Percentiles rank a stretch among this genome's conserved stretches.
Evolutionary conservation across 2,888 invertebrate genomes (phyloP).

Genomic region (Eretmocerus hayati): DNA sequence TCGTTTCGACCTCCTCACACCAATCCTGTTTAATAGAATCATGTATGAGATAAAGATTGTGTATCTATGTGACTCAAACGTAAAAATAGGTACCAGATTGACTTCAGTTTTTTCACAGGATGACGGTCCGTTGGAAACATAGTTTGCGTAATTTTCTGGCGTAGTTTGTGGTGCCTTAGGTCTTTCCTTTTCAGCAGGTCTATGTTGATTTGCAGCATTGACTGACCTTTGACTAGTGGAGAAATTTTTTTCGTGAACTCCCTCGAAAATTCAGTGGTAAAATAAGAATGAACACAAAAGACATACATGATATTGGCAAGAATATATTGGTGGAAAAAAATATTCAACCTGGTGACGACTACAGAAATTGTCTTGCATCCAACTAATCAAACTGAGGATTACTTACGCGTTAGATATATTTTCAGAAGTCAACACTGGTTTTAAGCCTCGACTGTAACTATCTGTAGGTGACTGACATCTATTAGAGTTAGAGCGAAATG

Average conservation of each 20-base stretch:
- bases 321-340: no score
- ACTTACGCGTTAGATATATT: background rate
- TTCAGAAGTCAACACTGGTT: constrained; percentile 25
- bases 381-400: no score
- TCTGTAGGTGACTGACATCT: constrained; percentile 31
- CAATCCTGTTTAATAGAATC: constrained; percentile 56
- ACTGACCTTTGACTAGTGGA: no score
- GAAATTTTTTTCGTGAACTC: no score
- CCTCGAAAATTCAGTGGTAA: no score
- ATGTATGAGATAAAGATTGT: no score
- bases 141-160: constrained; percentile 31
- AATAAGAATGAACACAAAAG: no score
- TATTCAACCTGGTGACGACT: background rate
- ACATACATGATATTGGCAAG: no score
- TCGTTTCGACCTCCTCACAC: constrained; percentile 57
- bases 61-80: no score
- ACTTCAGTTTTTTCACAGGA: constrained; percentile 23
- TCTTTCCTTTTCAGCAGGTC: constrained; percentile 36
- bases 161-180: constrained; percentile 26
- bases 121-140: constrained; percentile 29
- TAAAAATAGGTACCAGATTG: constrained; percentile 23
- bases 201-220: no score
- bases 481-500: constrained; percentile 29
- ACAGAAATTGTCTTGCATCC: no score
- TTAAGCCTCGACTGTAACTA: constrained; percentile 28